phyloP scores from a whole-genome alignment of 2,888 invertebrate species.

The Aphelenchoides bicaudatus region DNA sequence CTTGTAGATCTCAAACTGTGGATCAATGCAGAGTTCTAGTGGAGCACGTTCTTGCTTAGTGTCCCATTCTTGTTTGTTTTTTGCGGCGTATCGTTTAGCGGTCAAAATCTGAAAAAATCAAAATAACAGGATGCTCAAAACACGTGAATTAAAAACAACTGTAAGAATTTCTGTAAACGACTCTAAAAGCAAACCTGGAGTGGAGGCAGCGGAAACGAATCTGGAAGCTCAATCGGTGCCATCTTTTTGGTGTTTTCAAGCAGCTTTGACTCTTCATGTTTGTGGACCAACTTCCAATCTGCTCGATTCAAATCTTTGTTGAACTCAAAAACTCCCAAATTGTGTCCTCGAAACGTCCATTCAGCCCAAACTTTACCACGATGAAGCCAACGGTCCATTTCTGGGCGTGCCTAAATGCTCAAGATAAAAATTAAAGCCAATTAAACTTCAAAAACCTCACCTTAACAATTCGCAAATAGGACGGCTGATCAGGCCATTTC shows the following conservation, averaged over 20 bases:
- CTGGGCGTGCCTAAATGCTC: constrained; percentile 47
- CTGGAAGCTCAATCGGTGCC: constrained; percentile 41
- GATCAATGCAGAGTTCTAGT: constrained; percentile 48
- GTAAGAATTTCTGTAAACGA: neutral
- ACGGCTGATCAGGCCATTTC: constrained; percentile 58
- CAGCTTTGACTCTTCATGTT: constrained; percentile 47
- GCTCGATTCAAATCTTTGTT: constrained; percentile 51
- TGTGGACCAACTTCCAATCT: constrained; percentile 58
- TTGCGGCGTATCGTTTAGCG: constrained; percentile 39
- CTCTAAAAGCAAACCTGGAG: constrained; percentile 39
- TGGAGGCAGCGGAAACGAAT: constrained; percentile 54
- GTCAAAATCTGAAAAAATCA: constrained; percentile 26
- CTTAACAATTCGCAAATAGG: constrained; percentile 51
- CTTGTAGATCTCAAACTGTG: constrained; percentile 47
- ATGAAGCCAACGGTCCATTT: constrained; percentile 56
- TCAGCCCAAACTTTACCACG: constrained; percentile 52
- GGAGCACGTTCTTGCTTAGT: constrained; percentile 37
- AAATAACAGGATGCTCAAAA: neutral
- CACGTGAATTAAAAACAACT: neutral
- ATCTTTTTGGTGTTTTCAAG: constrained; percentile 33
- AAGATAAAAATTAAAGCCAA: constrained; percentile 14
- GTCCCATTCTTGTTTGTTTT: constrained; percentile 30
- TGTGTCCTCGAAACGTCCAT: constrained; percentile 53
- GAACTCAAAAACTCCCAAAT: constrained; percentile 56
- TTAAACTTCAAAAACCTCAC: constrained; percentile 31